Conservation (phyloP, 2,888 invertebrate species). For the Lacanobia wlatinum region DNA sequence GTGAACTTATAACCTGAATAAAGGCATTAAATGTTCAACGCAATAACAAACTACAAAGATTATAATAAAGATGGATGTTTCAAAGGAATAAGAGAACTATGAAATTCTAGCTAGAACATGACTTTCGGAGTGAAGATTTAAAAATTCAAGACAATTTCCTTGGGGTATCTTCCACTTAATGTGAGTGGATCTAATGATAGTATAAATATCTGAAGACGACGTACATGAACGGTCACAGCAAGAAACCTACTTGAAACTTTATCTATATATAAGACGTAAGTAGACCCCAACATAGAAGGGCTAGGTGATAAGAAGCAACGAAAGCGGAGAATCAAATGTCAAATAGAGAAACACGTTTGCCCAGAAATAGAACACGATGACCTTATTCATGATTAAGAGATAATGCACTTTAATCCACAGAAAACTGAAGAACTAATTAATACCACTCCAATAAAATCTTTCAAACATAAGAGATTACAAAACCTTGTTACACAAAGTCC, state of each 20-base stretch:
- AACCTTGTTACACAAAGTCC: slow-evolving; percentile 51
- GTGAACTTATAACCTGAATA: slow-evolving; percentile 38
- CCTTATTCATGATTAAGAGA: not conserved
- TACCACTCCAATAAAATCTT: slow-evolving; percentile 6
- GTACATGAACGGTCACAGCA: not conserved
- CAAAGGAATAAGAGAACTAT: slow-evolving; percentile 9
- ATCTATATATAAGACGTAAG: not conserved
- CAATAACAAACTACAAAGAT: slow-evolving; percentile 20
- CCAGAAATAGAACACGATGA: not conserved
- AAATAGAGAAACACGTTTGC: not conserved
- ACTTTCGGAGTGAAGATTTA: slow-evolving; percentile 4
- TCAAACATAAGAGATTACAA: slow-evolving; percentile 34
- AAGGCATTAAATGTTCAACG: slow-evolving; percentile 25
- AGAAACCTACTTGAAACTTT: not conserved
- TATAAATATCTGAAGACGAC: slow-evolving; percentile 1
- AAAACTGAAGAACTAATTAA: not conserved
- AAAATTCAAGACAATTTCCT: slow-evolving; percentile 40
- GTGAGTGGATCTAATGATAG: not conserved
- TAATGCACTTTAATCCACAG: not conserved
- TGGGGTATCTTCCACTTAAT: slow-evolving; percentile 12
- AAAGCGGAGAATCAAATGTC: not conserved
- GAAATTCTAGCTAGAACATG: slow-evolving; percentile 26
- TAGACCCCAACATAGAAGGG: not conserved
- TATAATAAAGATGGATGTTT: slow-evolving; percentile 13
- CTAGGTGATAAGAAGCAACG: not conserved